These are phyloP conservation scores for human (Homo sapiens) DNA, from an alignment of 2,113 vertebrate genomes.

Conservation along the genomic window GRCh38 chr14:39712501-39713000, in stretches of 20 bases:
- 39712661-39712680: constrained; percentile 39
- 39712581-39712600: constrained; percentile 12
- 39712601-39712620: not conserved
- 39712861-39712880: constrained; percentile 25
- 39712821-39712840: not conserved
- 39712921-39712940: constrained; percentile 68
- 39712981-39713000: constrained; percentile 72
- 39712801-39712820: not conserved
- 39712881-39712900: constrained; percentile 40
- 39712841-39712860: constrained; percentile 41
- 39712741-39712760: not conserved
- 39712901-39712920: constrained; percentile 67
- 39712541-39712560: constrained; percentile 17
- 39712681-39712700: not conserved
- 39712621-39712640: constrained; percentile 37
- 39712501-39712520: constrained; percentile 22
- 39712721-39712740: not conserved
- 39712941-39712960: constrained; percentile 69
- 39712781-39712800: constrained; percentile 16
- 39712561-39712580: constrained; percentile 30
- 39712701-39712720: not conserved
- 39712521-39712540: not conserved
- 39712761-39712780: constrained; percentile 4
- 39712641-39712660: not conserved
- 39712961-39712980: constrained; percentile 59